Base-by-base conservation (phyloP, 2,113 vertebrate species). In the Girardinichthys multiradiatus region DNA sequence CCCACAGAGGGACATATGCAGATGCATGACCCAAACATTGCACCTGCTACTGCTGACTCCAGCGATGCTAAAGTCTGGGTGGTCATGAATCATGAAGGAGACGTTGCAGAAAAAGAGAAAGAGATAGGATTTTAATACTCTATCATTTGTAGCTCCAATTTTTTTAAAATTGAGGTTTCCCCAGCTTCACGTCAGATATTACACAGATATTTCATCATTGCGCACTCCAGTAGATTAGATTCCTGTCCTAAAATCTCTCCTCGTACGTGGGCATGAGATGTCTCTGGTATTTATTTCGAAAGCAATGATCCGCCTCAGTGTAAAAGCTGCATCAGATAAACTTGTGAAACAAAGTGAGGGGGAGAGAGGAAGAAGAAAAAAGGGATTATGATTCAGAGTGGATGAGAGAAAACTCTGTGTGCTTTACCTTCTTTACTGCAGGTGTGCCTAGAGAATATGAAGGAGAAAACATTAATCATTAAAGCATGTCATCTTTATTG, bases 181-280 rank as follows among this genome's bases (percentile, higher is more conserved):
- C 69, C 48, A 76, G 80, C 76, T 70, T 62, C 71, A 74, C 54
- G 12, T 70, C 68, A 77, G 82, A 91, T 89, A 87, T 91, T 89
- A 87, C 91, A 77, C 74, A 82, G 85, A 91, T 89, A 90, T 91
- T 90, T 91, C 88, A 91, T 91, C 87, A 90, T 58, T 64, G 77
- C 76, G 63, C 80, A 72, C 72, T 48, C 68, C 48, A 72, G 64
- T 74, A 83, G 90, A 90, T 92, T 88, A 77, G 85, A 89, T 90
- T 89, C 84, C 78, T 83, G 77, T 85, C 85, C 77, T 86, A 83
- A 88, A 91, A 90, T 86, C 83, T 77, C 69, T 82, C 79, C 84
- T 87, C 82, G 80, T 87, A 79, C 85, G 85, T 76, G 70, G 74
- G 87, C 87, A 77, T 85, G 81, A 87, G 87, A 88, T 76, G 77